Evolutionary conservation across 37 sponge, comb jelly and placozoan genomes (phyloP).

Genomic region (Cliona cf. orientalis): DNA sequence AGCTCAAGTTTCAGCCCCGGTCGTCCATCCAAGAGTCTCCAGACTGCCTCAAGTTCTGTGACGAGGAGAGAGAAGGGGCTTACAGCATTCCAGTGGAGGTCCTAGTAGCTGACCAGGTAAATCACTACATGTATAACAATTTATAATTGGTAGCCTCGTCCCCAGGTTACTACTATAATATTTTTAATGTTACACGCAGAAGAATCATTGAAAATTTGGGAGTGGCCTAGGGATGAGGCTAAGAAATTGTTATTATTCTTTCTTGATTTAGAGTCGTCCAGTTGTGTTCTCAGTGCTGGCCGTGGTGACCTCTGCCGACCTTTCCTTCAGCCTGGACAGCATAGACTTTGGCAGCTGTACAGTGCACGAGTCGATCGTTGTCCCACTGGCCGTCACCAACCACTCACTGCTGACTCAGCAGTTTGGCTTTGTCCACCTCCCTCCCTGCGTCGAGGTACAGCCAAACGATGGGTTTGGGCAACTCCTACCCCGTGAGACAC

Average conservation of each 20-base stretch:
- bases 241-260: not conserved
- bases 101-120: conserved; percentile 21
- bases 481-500: conserved; percentile 81
- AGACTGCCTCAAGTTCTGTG: not conserved
- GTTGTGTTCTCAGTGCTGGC: conserved; percentile 69
- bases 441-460: conserved; percentile 74
- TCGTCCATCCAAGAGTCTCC: conserved; percentile 13
- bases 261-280: conserved; percentile 45
- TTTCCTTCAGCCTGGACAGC: conserved; percentile 40
- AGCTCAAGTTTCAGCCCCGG: conserved; percentile 86
- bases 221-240: too few relatives aligned
- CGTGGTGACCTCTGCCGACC: conserved; percentile 63
- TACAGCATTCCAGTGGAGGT: conserved; percentile 55
- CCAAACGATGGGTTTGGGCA: conserved; percentile 92
- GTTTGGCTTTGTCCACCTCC: conserved; percentile 85
- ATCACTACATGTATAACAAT: not conserved
- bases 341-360: conserved; percentile 89
- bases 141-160: not conserved
- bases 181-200: not conserved
- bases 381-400: conserved; percentile 71
- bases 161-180: not conserved
- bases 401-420: conserved; percentile 77
- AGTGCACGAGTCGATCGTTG: conserved; percentile 74
- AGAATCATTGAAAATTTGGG: too few relatives aligned
- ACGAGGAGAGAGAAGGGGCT: conserved; percentile 32